Evolutionary conservation across 92 coral and sea anemone genomes (phyloP), one percentile per base, ranked within the genome.

Genomic region (Palythoa caribaeorum): DNA sequence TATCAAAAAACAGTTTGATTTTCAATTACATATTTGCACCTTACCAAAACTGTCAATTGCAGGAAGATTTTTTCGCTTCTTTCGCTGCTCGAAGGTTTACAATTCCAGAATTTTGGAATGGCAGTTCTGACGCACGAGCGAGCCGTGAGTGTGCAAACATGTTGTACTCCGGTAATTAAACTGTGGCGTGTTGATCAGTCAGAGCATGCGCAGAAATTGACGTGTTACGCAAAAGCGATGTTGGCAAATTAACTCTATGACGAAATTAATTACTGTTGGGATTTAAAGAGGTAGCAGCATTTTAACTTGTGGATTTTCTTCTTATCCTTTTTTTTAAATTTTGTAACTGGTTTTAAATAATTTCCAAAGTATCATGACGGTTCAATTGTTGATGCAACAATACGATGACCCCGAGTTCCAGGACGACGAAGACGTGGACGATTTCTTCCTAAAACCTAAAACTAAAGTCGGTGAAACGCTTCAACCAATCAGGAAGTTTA

Each of bases 401-500:
- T 81, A 81, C 66, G 21, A 44, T 12, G 74, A 65, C 13, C n/a
- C 60, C 0, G 84, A 79, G 13, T 79, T 79, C 39, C 20, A 68
- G 12, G 86, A 81, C 0, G 86, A 66, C 8, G 86, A 66, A 81
- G 76, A 68, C 6, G 12, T 81, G 44, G 63, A 48, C 19, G 9
- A 13, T 8, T 48, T 38, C 17, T 9, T 37, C 9, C 38, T 55
- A 53, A 66, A 66, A 72, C 84, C 90, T 28, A 62, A 87, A 79
- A 14, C 65, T 52, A 54, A 66, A 28, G 51, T 77, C 11, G 76
- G 36, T 17, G 21, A 65, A 60, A 83, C 13, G 10, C 47, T 87
- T 13, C 90, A 86, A 51, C 90, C 90, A 52, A 68, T 84, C 15
- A 59, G 71, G 9, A 70, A 16, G 37, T 92, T 92, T 65, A 92